phyloP scores from a whole-genome alignment of 1,140 invertebrate species.

The Cryptotermes secundus region DNA sequence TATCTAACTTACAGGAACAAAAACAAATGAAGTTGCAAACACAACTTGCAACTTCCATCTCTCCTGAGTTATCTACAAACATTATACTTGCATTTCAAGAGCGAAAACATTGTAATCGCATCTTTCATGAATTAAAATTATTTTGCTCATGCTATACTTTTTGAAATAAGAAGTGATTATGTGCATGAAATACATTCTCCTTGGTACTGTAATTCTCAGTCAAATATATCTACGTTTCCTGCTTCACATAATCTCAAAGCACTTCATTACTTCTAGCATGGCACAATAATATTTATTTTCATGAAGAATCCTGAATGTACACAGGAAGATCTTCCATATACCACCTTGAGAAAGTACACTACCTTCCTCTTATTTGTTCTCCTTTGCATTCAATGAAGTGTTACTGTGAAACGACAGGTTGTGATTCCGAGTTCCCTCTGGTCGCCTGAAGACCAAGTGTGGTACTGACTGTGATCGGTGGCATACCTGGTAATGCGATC shows the following conservation, averaged over 20 bases:
- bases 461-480: constrained; percentile 76
- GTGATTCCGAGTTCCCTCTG: not conserved
- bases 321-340: not conserved
- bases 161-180: no score
- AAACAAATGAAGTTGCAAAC: no score
- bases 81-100: no score
- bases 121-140: not conserved
- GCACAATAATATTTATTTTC: not conserved
- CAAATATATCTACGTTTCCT: no score
- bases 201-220: no score
- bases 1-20: not conserved
- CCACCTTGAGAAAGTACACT: not conserved
- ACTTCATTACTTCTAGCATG: not conserved
- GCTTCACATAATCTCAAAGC: no score
- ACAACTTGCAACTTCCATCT: no score
- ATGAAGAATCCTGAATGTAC: not conserved
- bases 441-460: constrained; percentile 49
- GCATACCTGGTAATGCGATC: constrained; percentile 75
- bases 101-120: no score
- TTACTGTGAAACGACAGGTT: constrained; percentile 10
- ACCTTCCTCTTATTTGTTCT: not conserved
- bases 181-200: no score
- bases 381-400: not conserved
- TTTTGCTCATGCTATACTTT: not conserved
- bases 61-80: no score